Evolutionary conservation across 2,797 vertebrate species (phyloP), one percentile per base, ranked within the genome.

Genomic region (Melanotaenia parkinsoni): DNA sequence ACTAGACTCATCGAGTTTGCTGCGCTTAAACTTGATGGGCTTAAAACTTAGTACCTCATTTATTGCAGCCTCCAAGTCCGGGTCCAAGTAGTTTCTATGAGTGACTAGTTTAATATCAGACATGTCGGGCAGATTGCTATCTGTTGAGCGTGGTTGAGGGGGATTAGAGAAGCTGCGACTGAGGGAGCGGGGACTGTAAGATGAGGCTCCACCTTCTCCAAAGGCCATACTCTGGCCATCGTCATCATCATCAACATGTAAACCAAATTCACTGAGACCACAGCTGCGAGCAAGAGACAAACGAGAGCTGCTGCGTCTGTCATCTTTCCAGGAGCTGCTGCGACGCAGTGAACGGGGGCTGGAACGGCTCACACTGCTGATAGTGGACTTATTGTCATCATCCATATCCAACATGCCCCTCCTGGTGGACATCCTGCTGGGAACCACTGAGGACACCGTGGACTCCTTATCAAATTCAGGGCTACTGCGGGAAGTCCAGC

Each of bases 1-100:
- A 1, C 96, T 97, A 0, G 96, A 97, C 61, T 96, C 95, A 0
- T 96, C 95, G 28, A 96, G 93, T 79, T 96, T 96, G 84, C 95
- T 96, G 63, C 95, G 94, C 88, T 96, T 96, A 80, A 96, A 96
- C 57, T 95, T 92, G 60, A 92, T 92, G 12, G 97, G 96, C 77
- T 97, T 97, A 90, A 98, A 99, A 90, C 95, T 98, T 78, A 99
- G 89, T 63, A 99, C 98, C 89, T 99, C 98, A 0, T 96, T 96
- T 89, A 99, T 99, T 58, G 98, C 97, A 0, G 97, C 97, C 84
- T 99, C 98, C 76, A 99, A 89, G 68, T 97, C 97, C 0, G 98
- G 97, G 90, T 99, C 98, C 51, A 99, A 88, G 91, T 97, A 99
- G 87, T 96, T 97, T 70, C 92, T 95, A 45, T 96, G 97, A 30